Base-by-base conservation (phyloP, 2,797 vertebrate species). In the Hapalemur alaotrensis region DNA sequence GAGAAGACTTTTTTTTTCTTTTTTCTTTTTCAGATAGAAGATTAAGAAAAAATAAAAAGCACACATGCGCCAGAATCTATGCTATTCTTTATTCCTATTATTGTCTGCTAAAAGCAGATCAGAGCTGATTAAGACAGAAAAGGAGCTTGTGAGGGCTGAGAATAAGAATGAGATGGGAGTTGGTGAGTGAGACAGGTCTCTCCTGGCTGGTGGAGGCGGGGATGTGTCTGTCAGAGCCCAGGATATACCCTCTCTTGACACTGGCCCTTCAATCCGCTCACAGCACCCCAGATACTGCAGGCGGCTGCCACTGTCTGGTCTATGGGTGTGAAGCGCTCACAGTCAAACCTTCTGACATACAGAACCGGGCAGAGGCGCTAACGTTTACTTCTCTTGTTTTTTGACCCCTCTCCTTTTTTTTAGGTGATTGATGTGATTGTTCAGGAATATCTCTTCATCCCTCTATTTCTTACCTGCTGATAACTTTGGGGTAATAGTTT, bases 31-130 rank as follows among this genome's bases (percentile, higher is more conserved):
- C 85, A 75, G 38, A 92, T 76, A 88, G 89, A 96, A 91, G 93
- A 95, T 96, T 96, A 83, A 81, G 48, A 48, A 28, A 9, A 20
- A 65, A 18, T 25, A 35, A 35, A 86, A 86, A 81, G 43, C 48
- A 23, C 78, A 94, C 43, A 89, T 85, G 94, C 72, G 90, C 93
- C 93, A 89, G 95, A 91, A 92, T 96, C 93, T 97, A 22, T 92
- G 88, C 93, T 84, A 76, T 86, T 92, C 88, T 97, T 95, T 93
- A 92, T 97, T 97, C 63, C 92, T 65, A 73, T 94, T 95, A 96
- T 95, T 95, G 93, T 96, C 95, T 83, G 96, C 90, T 98, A 93
- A 96, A 97, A 97, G 96, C 94, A 96, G 97, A 97, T 97, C 93
- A 95, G 96, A 93, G 90, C 96, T 97, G 96, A 97, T 97, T 97